Base-by-base conservation (phyloP, 2,113 vertebrate genomes). In the Vulpes vulpes region DNA sequence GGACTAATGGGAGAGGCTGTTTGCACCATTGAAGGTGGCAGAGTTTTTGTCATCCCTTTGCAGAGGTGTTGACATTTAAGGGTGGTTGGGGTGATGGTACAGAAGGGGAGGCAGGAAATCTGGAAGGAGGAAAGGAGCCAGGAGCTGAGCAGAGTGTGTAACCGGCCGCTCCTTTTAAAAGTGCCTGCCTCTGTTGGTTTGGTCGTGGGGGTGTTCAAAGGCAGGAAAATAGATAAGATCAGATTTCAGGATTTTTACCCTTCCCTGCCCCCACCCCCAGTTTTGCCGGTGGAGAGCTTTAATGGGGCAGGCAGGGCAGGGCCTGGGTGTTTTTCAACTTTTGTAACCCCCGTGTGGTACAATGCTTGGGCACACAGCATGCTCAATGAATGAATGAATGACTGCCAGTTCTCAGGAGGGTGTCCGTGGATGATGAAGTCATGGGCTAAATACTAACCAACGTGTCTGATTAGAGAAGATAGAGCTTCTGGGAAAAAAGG, bases 201-300 rank as follows among this genome's bases (percentile, higher is more conserved):
- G 78, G 89, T 93, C 55, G 62, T 83, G 83, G 81, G 71, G 35
- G 69, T 19, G 51, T 82, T 96, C 97, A 97, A 93, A 98, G 96
- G 88, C 95, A 86, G 96, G 97, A 96, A 97, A 93, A 43, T 1
- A 87, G 92, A 95, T 94, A 81, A 88, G 55, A 90, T 94, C 59
- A 2, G 76, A 59, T 82, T 92, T 94, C 22, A 92, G 96, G 86
- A 94, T 90, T 96, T 80, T 80, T 9, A 67, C 94, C 27, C 59
- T 51, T 51, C 23, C 30, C 15, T 22, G 7, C 9, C 1, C 49
- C 49, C 55, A 43, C 59, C 35, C 57, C 85, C 2, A 0, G 11
- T 30, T 93, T 53, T 55, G 69, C 79, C 38, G 53, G 86, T 53
- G n/a, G 8, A 81, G 51, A 71, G n/a, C 55, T 84, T 96, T 93